These are phyloP conservation scores for Stegodyphus mimosarum DNA, from an alignment of 1,140 invertebrate species.

Conservation along the genomic window DNA sequence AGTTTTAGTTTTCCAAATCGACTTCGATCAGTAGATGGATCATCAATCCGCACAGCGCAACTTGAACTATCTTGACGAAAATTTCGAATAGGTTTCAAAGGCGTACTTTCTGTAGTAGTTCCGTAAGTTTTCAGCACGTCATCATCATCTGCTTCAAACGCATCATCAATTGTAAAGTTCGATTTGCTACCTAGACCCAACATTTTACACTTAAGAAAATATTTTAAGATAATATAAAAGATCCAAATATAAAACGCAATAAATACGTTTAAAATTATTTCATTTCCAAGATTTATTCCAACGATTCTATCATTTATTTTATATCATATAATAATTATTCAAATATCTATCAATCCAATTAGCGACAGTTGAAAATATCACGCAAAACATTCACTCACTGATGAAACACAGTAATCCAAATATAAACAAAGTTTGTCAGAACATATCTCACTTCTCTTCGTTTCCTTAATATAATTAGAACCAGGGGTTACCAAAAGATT, in stretches of 20 bases:
- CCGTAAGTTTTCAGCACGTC: conserved; percentile 82
- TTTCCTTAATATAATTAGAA: too few species aligned
- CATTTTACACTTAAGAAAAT: conserved; percentile 6
- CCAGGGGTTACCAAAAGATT: too few species aligned
- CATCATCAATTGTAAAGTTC: conserved; percentile 83
- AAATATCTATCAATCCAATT: too few species aligned
- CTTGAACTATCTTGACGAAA: conserved; percentile 36
- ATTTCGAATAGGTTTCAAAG: conserved; percentile 68
- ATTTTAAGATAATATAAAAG: background rate
- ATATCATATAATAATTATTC: too few species aligned
- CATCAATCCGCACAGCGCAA: conserved; percentile 61
- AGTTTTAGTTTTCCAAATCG: conserved; percentile 58
- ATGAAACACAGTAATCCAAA: too few species aligned
- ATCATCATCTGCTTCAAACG: conserved; percentile 83
- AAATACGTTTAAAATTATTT: background rate
- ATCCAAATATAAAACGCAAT: background rate
- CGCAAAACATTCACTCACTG: too few species aligned
- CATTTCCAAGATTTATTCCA: background rate
- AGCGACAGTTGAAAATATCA: too few species aligned
- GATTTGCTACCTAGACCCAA: conserved; percentile 68
- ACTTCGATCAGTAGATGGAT: conserved; percentile 47
- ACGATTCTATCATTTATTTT: background rate
- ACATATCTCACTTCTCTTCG: too few species aligned
- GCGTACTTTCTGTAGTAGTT: conserved; percentile 74
- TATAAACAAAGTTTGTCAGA: too few species aligned